Percentiles rank a stretch among this genome's conserved stretches.
These are phyloP conservation scores for Erythrocercus mccallii DNA, from an alignment of 2,113 vertebrate species.

Conservation along the genomic window DNA sequence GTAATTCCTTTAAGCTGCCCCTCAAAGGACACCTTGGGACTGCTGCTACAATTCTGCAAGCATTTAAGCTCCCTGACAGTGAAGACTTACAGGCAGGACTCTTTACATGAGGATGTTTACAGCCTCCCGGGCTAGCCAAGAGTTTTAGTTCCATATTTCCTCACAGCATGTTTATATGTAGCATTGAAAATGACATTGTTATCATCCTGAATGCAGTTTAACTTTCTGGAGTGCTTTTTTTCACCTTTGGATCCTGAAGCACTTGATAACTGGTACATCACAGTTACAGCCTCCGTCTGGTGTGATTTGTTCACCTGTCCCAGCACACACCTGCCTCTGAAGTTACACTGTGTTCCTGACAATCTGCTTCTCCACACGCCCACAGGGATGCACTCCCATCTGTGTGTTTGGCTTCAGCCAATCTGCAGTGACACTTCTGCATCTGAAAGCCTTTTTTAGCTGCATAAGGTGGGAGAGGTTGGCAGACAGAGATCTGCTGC, in stretches of 20 bases:
- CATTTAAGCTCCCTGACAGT: constrained; percentile 24
- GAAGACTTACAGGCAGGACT: constrained; percentile 48
- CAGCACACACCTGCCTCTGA: not conserved
- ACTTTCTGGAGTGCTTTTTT: constrained; percentile 2
- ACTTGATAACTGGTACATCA: not conserved
- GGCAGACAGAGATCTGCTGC: not conserved
- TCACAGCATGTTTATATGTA: not conserved
- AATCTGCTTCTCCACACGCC: not conserved
- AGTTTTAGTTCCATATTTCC: constrained; percentile 51
- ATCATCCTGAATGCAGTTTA: not conserved
- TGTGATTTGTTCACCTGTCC: not conserved
- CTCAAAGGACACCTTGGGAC: not conserved
- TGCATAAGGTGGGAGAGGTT: not conserved
- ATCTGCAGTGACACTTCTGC: not conserved
- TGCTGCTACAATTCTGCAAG: not conserved
- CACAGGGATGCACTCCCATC: not conserved
- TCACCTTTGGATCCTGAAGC: not conserved
- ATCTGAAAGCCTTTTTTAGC: not conserved
- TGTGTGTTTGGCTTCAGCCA: not conserved
- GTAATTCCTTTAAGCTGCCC: not conserved
- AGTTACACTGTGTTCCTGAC: rapidly evolving
- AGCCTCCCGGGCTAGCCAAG: constrained; percentile 18
- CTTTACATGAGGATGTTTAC: constrained; percentile 51
- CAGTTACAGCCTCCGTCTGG: not conserved
- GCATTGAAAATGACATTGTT: constrained; percentile 22